A percentile compares a stretch with the other conserved stretches of the same genome.
These are phyloP conservation scores for Saturnia pavonia DNA, from an alignment of 2,888 invertebrate genomes.

Conservation along the genomic window DNA sequence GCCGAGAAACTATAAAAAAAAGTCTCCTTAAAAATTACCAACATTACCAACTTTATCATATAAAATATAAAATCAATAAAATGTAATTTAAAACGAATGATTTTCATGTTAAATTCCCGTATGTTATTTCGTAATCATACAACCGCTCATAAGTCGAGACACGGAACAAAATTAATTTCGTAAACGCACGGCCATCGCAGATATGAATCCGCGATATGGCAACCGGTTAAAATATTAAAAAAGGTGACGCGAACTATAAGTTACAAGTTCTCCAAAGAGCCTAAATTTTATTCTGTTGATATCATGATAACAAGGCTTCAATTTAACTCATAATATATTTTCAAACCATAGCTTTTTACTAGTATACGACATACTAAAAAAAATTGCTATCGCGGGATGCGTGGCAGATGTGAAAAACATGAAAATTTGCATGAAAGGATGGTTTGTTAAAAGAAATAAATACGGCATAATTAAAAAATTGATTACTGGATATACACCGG, in stretches of 20 bases:
- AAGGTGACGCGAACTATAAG: neutral
- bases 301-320: neutral
- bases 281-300: neutral
- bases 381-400: too few relatives aligned
- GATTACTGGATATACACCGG: too few relatives aligned
- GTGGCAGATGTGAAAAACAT: too few relatives aligned
- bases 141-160: neutral
- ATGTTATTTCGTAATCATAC: neutral
- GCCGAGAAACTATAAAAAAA: too few relatives aligned
- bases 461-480: too few relatives aligned
- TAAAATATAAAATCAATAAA: neutral
- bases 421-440: too few relatives aligned
- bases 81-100: neutral
- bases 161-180: conserved; percentile 8
- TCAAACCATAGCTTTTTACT: too few relatives aligned
- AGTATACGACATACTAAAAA: too few relatives aligned
- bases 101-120: neutral
- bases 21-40: too few relatives aligned
- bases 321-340: neutral
- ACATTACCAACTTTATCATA: too few relatives aligned
- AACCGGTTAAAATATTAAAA: conserved; percentile 2
- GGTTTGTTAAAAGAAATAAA: too few relatives aligned
- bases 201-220: conserved; percentile 7
- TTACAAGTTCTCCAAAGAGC: neutral
- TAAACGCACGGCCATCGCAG: neutral